These are phyloP conservation scores for Chrysodeixis includens DNA, from an alignment of 2,888 invertebrate species.

Conservation along the genomic window DNA sequence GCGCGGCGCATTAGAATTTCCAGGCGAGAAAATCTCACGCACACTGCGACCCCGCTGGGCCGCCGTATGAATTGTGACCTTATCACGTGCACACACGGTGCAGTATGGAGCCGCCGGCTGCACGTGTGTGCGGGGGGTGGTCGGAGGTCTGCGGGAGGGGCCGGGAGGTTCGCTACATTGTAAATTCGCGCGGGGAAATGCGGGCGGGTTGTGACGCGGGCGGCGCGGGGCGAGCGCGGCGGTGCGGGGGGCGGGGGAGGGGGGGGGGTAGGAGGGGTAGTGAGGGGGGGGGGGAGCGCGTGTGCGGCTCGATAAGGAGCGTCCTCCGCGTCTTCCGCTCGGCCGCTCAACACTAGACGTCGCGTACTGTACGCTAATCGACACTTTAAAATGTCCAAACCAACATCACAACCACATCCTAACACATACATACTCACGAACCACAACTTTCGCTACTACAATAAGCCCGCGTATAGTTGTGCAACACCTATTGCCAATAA, in stretches of 20 bases:
- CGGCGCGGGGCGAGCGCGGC: slow-evolving; percentile 25
- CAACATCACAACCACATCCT: too few relatives aligned
- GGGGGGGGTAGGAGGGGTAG: slow-evolving; percentile 48
- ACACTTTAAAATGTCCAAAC: background rate
- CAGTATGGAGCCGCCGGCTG: slow-evolving; percentile 22
- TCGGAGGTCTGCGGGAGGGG: slow-evolving; percentile 60
- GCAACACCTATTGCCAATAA: too few relatives aligned
- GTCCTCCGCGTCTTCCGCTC: slow-evolving; percentile 56
- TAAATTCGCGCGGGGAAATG: slow-evolving; percentile 79
- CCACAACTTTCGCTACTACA: background rate
- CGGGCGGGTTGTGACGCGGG: slow-evolving; percentile 49
- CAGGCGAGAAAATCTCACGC: slow-evolving; percentile 88
- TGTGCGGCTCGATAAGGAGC: slow-evolving; percentile 75
- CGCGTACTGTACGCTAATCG: slow-evolving; percentile 7
- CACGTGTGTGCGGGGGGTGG: slow-evolving; percentile 46
- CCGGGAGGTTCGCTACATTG: slow-evolving; percentile 76
- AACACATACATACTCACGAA: background rate
- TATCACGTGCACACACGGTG: slow-evolving; percentile 16
- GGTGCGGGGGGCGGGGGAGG: slow-evolving; percentile 41
- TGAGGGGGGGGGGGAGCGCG: slow-evolving; percentile 54
- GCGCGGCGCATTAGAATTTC: slow-evolving; percentile 88
- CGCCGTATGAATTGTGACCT: slow-evolving; percentile 23
- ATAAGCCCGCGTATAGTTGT: too few relatives aligned
- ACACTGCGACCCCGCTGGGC: slow-evolving; percentile 62
- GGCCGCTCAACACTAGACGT: slow-evolving; percentile 35